Conservation (phyloP, 2,888 invertebrate genomes). For the Chloroclysta siterata region DNA sequence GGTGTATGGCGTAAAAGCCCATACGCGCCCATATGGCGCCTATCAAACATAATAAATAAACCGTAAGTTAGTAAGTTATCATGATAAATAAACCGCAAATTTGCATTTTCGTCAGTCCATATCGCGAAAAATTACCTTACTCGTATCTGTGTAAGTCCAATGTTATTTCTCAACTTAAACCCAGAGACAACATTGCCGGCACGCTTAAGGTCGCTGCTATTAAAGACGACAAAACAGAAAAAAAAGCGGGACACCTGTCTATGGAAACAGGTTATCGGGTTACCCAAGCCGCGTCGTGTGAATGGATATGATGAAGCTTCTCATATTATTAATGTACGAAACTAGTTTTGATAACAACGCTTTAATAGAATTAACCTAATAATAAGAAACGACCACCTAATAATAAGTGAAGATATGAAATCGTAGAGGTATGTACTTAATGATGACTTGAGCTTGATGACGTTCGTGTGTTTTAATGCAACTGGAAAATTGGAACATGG, state of each 20-base stretch:
- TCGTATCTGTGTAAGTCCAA: constrained; percentile 2
- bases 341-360: constrained; percentile 64
- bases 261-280: constrained; percentile 68
- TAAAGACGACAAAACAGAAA: constrained; percentile 49
- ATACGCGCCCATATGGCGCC: too few relatives aligned
- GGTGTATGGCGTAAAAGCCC: too few relatives aligned
- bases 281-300: constrained; percentile 61
- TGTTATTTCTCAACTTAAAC: constrained; percentile 22
- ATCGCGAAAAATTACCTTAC: too few relatives aligned
- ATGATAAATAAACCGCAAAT: background rate
- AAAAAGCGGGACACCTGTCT: constrained; percentile 69
- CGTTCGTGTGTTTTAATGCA: background rate
- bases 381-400: constrained; percentile 7
- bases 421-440: background rate
- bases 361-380: constrained; percentile 41
- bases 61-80: too few relatives aligned
- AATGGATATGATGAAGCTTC: constrained; percentile 72
- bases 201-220: constrained; percentile 57
- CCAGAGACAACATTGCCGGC: constrained; percentile 39
- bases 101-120: too few relatives aligned
- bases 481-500: background rate
- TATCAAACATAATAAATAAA: too few relatives aligned
- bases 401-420: background rate
- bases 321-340: constrained; percentile 60
- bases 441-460: background rate